phyloP scores from a whole-genome alignment of 2,888 invertebrate genomes.

The Troglohyphantes excavatus region DNA sequence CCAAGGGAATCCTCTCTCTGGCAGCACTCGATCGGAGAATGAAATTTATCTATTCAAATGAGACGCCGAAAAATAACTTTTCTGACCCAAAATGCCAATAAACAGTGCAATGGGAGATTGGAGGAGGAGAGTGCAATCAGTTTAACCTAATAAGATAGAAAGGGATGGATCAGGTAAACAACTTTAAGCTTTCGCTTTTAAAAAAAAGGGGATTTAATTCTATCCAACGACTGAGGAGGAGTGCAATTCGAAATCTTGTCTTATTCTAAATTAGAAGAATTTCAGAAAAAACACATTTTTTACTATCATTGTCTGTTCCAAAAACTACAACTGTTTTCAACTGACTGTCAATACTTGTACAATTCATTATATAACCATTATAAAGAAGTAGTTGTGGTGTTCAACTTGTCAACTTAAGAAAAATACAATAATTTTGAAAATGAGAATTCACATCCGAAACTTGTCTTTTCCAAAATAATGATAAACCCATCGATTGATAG shows the following conservation, averaged over 20 bases:
- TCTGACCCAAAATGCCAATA: conserved; percentile 51
- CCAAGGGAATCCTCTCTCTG: background rate
- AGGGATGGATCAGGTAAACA: conserved; percentile 10
- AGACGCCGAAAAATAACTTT: conserved; percentile 12
- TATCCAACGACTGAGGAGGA: background rate
- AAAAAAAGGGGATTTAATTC: background rate
- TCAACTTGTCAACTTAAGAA: no score
- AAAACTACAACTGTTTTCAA: no score
- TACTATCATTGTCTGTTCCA: no score
- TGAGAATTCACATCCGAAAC: no score
- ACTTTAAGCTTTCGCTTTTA: background rate
- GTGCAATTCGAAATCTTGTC: background rate
- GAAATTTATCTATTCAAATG: background rate
- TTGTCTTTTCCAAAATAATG: no score
- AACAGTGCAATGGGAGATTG: background rate
- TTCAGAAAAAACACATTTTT: no score
- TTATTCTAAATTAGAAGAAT: no score
- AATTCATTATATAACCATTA: no score
- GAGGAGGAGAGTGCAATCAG: conserved; percentile 10
- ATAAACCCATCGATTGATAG: no score
- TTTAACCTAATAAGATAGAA: conserved; percentile 56
- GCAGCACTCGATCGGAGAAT: background rate
- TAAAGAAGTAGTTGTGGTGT: no score
- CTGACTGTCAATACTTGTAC: no score
- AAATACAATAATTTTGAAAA: no score